phyloP scores from a whole-genome alignment of 2,113 vertebrate genomes.

The Vidua macroura region DNA sequence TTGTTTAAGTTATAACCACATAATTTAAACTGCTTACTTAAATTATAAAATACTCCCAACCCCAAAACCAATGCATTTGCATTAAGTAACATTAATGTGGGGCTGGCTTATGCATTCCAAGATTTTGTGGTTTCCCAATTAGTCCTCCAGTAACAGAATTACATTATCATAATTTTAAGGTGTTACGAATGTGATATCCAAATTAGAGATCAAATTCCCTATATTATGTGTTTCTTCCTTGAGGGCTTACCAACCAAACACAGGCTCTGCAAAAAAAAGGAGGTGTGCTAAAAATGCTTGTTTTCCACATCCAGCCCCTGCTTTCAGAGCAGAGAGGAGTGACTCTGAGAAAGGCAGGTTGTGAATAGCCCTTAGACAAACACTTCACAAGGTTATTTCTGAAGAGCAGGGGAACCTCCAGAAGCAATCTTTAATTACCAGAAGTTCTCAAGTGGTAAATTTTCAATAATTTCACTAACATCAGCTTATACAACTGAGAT shows the following conservation, averaged over 20 bases:
- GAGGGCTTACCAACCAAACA: slow-evolving; percentile 41
- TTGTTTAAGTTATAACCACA: slow-evolving; percentile 44
- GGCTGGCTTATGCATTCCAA: slow-evolving; percentile 29
- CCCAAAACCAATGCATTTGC: slow-evolving; percentile 40
- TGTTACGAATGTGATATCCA: slow-evolving; percentile 49
- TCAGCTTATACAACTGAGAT: slow-evolving; percentile 43
- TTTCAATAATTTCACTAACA: slow-evolving; percentile 60
- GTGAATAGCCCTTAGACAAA: neutral
- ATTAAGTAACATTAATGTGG: slow-evolving; percentile 28
- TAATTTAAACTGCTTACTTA: slow-evolving; percentile 30
- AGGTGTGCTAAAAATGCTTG: neutral
- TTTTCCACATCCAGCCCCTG: neutral
- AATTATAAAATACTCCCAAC: slow-evolving; percentile 35
- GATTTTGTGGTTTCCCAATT: slow-evolving; percentile 64
- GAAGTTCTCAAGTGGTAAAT: slow-evolving; percentile 55
- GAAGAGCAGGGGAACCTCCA: neutral
- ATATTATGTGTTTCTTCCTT: slow-evolving; percentile 32
- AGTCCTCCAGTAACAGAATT: slow-evolving; percentile 52
- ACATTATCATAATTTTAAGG: slow-evolving; percentile 56
- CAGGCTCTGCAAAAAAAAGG: neutral
- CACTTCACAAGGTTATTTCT: slow-evolving; percentile 43
- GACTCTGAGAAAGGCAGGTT: neutral
- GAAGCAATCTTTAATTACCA: slow-evolving; percentile 50
- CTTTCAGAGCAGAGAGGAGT: neutral
- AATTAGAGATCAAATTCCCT: slow-evolving; percentile 60